These are phyloP conservation scores for Prostheceraeus crozeri DNA, from an alignment of 2,888 invertebrate genomes.

Conservation along the genomic window DNA sequence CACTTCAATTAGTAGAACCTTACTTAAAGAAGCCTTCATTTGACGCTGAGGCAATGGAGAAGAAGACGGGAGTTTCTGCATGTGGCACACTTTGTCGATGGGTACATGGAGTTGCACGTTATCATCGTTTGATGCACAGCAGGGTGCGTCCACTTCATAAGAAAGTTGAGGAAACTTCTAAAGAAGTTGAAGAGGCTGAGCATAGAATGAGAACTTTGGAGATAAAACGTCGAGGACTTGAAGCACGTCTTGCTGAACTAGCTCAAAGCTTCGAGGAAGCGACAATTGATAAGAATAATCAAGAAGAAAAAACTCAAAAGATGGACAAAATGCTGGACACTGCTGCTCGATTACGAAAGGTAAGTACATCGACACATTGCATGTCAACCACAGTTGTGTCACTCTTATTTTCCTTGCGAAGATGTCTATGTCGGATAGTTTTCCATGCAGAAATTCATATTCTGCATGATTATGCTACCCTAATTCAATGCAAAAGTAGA, in stretches of 20 bases:
- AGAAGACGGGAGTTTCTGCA: constrained; percentile 50
- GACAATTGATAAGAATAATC: constrained; percentile 56
- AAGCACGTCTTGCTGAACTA: constrained; percentile 51
- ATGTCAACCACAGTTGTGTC: neutral
- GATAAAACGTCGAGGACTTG: constrained; percentile 51
- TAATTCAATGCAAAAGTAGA: no score
- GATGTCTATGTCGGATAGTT: no score
- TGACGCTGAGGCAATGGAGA: constrained; percentile 49
- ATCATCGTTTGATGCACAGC: constrained; percentile 55
- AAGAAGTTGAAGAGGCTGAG: constrained; percentile 54
- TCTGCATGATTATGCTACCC: no score
- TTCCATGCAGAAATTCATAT: no score
- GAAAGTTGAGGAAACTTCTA: constrained; percentile 54
- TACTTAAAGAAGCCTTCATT: constrained; percentile 54
- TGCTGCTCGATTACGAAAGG: constrained; percentile 51
- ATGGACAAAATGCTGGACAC: constrained; percentile 54
- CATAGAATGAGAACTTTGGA: constrained; percentile 54
- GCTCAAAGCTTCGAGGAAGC: constrained; percentile 56
- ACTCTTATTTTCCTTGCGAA: neutral
- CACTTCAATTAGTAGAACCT: constrained; percentile 52
- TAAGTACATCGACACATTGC: no score
- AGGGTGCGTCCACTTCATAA: constrained; percentile 55
- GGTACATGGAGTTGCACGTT: constrained; percentile 54
- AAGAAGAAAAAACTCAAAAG: constrained; percentile 52
- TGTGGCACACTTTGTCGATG: constrained; percentile 54